Evolutionary conservation across 2,888 invertebrate genomes (phyloP), one percentile per base, ranked within the genome.

Genomic region (Horisme vitalbata): DNA sequence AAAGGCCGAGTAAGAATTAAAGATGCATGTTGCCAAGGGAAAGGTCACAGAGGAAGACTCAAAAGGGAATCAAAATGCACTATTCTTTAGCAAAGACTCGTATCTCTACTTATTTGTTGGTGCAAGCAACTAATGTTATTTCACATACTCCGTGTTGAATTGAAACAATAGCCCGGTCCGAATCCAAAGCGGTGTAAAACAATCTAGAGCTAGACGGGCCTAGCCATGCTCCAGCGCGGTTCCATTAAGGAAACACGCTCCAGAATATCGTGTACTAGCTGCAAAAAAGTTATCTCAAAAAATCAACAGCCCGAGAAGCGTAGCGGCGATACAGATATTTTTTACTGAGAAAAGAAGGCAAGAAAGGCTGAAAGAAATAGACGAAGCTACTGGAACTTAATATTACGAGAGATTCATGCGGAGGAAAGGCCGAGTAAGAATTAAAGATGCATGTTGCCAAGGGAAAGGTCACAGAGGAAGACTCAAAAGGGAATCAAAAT

Each of bases 381-480:
- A 57, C 28, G 52, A 52, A 9, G 32, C 45, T 7, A 47, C 38
- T 35, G 56, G 59, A 5, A 57, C 60, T 13, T 38, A 46, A 10
- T 56, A 59, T 35, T 54, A 55, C 39, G 36, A 52, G 41, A 45
- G 55, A 3, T 51, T 58, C 32, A 44, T 48, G 30, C 44, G 41
- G n/a, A 58, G 47, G 35, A 44, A 35, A 31, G 38, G 21, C 12
- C 35, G 24, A 30, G 11, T 21, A 9, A 33, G 23, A 9, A 15
- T 4, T 8, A 15, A 38, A 13, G 33, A 0, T 12, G 11, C 20
- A 8, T 20, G 33, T 41, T 41, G 33, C 21, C 33, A 34, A 34
- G 33, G 28, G 34, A 41, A 34, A 34, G 20, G 34, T n/a, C 33
- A 18, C 11, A 39, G 34, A 34, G 34, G 30, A 13, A 34, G 23